These are phyloP conservation scores for Lasioglossum malachurum DNA, from an alignment of 2,888 invertebrate genomes.

Conservation along the genomic window DNA sequence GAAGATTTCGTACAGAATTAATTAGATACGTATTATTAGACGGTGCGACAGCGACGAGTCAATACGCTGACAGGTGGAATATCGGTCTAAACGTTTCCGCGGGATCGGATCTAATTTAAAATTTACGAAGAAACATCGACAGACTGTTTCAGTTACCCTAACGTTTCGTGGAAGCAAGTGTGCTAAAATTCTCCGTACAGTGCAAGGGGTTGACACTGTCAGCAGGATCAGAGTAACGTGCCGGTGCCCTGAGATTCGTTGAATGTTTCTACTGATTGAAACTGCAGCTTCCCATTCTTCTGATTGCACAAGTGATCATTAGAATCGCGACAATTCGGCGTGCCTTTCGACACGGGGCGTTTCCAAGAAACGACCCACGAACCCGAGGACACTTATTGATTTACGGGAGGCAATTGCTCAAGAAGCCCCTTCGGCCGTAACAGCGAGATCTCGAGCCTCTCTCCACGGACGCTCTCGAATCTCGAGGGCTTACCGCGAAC, in stretches of 20 bases:
- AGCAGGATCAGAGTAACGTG: too few species aligned
- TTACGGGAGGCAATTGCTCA: constrained; percentile 68
- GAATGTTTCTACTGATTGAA: too few species aligned
- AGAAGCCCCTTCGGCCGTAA: constrained; percentile 58
- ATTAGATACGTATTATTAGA: not conserved
- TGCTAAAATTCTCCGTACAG: too few species aligned
- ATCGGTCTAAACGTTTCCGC: not conserved
- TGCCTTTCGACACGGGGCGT: constrained; percentile 40
- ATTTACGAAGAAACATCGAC: not conserved
- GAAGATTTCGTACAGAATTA: not conserved
- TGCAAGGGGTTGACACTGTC: too few species aligned
- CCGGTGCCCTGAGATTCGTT: too few species aligned
- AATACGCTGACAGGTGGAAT: too few species aligned
- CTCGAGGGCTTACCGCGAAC: constrained; percentile 46
- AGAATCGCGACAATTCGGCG: constrained; percentile 5
- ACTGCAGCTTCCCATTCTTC: not conserved
- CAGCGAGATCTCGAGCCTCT: constrained; percentile 60
- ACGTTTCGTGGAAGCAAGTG: constrained; percentile 24
- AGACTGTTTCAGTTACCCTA: not conserved
- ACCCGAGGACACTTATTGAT: constrained; percentile 70
- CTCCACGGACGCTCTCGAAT: constrained; percentile 54
- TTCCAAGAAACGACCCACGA: constrained; percentile 41
- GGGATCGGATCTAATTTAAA: not conserved
- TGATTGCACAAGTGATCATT: not conserved
- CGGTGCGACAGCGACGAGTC: too few species aligned